phyloP scores from a whole-genome alignment of 2,888 invertebrate genomes.

The Apomyelois bistriatella region DNA sequence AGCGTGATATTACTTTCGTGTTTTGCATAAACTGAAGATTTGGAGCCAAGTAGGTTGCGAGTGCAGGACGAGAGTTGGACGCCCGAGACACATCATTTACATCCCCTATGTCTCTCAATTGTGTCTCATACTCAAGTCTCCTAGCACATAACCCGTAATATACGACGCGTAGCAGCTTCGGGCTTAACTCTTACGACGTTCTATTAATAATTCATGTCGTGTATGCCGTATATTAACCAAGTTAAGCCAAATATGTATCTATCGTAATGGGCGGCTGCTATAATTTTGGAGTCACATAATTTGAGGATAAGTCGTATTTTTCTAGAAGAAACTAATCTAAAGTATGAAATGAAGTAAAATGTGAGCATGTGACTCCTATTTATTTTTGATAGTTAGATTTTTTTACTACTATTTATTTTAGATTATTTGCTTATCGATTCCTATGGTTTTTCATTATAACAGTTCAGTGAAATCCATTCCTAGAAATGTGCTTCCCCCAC shows the following conservation, averaged over 20 bases:
- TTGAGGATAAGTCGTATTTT: not conserved
- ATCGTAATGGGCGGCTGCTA: not conserved
- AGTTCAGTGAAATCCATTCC: no score
- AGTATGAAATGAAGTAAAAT: not conserved
- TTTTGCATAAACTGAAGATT: conserved; percentile 48
- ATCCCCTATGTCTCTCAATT: conserved; percentile 41
- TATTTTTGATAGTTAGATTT: no score
- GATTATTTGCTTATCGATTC: no score
- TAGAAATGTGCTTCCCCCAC: no score
- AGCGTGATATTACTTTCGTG: conserved; percentile 36
- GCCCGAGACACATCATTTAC: conserved; percentile 43
- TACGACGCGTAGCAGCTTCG: conserved; percentile 26
- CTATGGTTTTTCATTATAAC: no score
- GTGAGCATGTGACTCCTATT: no score
- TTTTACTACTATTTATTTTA: no score
- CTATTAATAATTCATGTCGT: conserved; percentile 31
- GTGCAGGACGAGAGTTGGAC: conserved; percentile 40
- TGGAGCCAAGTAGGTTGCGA: conserved; percentile 62
- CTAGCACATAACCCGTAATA: conserved; percentile 20
- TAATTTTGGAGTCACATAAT: conserved; percentile 1
- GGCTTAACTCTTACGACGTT: conserved; percentile 23
- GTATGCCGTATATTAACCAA: conserved; percentile 17
- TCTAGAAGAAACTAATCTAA: not conserved
- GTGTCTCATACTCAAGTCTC: conserved; percentile 25
- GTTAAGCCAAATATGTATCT: conserved; percentile 9